These are phyloP conservation scores for Alouatta palliata DNA, from an alignment of 2,113 vertebrate genomes.

Conservation along the genomic window DNA sequence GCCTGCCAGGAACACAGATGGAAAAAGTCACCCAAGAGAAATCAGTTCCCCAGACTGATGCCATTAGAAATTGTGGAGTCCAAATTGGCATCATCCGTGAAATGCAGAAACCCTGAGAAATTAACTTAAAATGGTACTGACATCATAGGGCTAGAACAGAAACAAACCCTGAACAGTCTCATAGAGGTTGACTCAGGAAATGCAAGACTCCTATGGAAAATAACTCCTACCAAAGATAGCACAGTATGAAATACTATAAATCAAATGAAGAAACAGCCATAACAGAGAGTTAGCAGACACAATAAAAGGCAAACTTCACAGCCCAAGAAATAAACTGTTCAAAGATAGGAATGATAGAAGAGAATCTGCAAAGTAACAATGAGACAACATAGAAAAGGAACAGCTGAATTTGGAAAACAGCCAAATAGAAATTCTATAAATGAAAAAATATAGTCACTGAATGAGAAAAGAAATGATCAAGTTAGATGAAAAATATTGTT, in stretches of 20 bases:
- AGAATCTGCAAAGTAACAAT: neutral
- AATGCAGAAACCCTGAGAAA: neutral
- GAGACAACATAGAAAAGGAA: neutral
- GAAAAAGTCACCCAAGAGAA: neutral
- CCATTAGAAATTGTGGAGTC: neutral
- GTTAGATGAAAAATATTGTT: neutral
- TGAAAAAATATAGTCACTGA: neutral
- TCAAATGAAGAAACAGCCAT: neutral
- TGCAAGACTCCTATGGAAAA: neutral
- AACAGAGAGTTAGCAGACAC: neutral
- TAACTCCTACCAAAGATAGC: neutral
- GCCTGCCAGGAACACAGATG: neutral
- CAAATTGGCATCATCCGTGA: neutral
- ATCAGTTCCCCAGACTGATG: neutral
- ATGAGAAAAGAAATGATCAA: neutral
- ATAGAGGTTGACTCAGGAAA: neutral
- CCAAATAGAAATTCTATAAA: neutral
- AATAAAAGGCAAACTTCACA: neutral
- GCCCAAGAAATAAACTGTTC: neutral
- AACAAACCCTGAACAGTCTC: neutral
- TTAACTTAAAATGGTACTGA: neutral
- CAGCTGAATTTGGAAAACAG: neutral
- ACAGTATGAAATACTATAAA: neutral
- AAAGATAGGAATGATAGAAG: neutral
- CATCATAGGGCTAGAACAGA: neutral